These are phyloP conservation scores for Notolepis coatsorum DNA, from an alignment of 2,797 vertebrate genomes.

Conservation along the genomic window DNA sequence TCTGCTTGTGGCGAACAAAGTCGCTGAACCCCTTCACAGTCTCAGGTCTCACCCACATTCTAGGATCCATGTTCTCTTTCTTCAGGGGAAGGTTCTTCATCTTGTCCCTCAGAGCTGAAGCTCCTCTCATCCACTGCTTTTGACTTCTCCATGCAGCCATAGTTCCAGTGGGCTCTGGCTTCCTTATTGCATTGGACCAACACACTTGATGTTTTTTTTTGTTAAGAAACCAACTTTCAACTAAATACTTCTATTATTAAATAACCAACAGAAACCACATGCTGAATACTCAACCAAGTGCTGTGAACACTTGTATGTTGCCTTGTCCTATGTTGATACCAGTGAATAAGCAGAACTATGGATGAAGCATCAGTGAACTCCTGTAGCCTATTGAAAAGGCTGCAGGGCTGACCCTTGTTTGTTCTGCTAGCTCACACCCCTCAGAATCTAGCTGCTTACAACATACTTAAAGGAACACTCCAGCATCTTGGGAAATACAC, in stretches of 20 bases:
- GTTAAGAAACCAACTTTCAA: neutral
- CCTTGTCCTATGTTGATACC: neutral
- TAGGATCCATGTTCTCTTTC: constrained; percentile 71
- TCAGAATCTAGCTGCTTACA: constrained; percentile 16
- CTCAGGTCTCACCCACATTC: constrained; percentile 68
- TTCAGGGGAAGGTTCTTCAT: constrained; percentile 60
- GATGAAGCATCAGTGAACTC: constrained; percentile 12
- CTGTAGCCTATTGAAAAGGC: constrained; percentile 17
- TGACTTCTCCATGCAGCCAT: neutral
- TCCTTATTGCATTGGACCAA: neutral
- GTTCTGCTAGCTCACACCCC: constrained; percentile 72
- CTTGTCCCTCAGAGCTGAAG: constrained; percentile 49
- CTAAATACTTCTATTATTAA: neutral
- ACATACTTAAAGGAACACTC: no score
- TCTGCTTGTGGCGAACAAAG: constrained; percentile 61
- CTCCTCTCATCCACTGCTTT: constrained; percentile 38
- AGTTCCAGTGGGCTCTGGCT: neutral
- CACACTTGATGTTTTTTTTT: neutral
- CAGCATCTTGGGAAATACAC: no score
- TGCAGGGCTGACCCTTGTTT: constrained; percentile 65
- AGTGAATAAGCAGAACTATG: constrained; percentile 10
- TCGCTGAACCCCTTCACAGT: constrained; percentile 67
- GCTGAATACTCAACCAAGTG: neutral
- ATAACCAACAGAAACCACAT: neutral
- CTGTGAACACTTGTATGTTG: neutral